These are phyloP conservation scores for Anolis apletophallus DNA, from an alignment of 2,797 vertebrate species.

Conservation along the genomic window DNA sequence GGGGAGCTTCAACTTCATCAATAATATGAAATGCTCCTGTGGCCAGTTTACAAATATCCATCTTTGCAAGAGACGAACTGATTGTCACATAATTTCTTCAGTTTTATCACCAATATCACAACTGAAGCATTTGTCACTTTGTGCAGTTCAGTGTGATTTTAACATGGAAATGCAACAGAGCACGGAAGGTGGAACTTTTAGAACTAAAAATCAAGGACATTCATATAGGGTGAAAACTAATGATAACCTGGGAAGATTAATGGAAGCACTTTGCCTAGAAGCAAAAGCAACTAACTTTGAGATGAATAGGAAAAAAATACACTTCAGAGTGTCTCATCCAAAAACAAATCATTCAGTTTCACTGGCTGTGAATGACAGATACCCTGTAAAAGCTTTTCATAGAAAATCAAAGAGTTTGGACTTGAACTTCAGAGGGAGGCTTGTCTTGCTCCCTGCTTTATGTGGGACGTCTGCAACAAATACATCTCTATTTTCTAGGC, in stretches of 20 bases:
- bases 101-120: slow-evolving; percentile 70
- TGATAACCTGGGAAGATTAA: slow-evolving; percentile 68
- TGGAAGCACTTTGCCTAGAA: slow-evolving; percentile 78
- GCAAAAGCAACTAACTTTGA: slow-evolving; percentile 64
- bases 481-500: slow-evolving; percentile 32
- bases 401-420: slow-evolving; percentile 82
- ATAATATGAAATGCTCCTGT: slow-evolving; percentile 83
- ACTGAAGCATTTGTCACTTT: slow-evolving; percentile 60
- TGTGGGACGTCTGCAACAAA: slow-evolving; percentile 53
- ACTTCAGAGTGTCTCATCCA: slow-evolving; percentile 62
- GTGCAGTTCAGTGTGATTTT: slow-evolving; percentile 62
- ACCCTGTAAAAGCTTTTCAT: slow-evolving; percentile 74
- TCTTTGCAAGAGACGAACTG: slow-evolving; percentile 85
- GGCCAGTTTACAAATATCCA: slow-evolving; percentile 80
- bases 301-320: slow-evolving; percentile 64
- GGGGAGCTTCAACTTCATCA: slow-evolving; percentile 89
- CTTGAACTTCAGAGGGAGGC: slow-evolving; percentile 68
- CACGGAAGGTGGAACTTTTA: slow-evolving; percentile 54
- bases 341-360: slow-evolving; percentile 70
- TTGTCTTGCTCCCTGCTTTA: slow-evolving; percentile 69
- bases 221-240: slow-evolving; percentile 58
- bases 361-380: slow-evolving; percentile 63
- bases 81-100: slow-evolving; percentile 72
- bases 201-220: slow-evolving; percentile 63
- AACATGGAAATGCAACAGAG: slow-evolving; percentile 55